Evolutionary conservation across 1,140 invertebrate species (phyloP), one percentile per base, ranked within the genome.

Genomic region (Penaeus indicus): DNA sequence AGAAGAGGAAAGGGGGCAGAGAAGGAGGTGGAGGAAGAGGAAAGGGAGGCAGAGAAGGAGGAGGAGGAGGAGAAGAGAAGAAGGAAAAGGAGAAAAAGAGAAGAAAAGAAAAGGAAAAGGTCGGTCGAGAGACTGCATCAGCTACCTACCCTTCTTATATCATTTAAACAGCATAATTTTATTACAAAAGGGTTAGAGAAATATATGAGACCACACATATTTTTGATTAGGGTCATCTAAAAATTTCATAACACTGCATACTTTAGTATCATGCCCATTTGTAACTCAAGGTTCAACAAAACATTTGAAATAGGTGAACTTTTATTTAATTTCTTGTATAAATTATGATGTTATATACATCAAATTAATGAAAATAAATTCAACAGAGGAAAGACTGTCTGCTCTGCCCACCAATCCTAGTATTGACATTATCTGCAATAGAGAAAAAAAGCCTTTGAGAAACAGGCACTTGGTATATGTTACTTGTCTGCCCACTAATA

Each of bases 341-440:
- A 61, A 84, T 69, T n/a, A 54, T 42, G 32, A 63, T 84, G 64
- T 22, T 21, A 19, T 84, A 47, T 42, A 84, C 27, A 25, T 80
- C 81, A 87, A 87, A 81, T 54, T 87, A 7, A 64, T 67, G 42
- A 16, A 47, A 22, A 38, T 87, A n/a, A 62, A 80, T 42, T 32
- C n/a, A 38, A 77, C 81, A 7, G 86, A 87, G 47, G 86, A 79
- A 25, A 80, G 69, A 22, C 77, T 67, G 38, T 18, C 75, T 18
- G 63, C 60, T 54, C 54, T 54, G 54, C 54, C 54, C 54, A 54
- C 54, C 54, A 54, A 54, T 54, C 38, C 67, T 77, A 67, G 86
- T 77, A 38, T 61, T 79, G 22, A 63, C 63, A 32, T 67, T 87
- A 16, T 81, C 38, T n/a, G 77, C 86, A 19, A 77, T 81, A 27